phyloP scores from a whole-genome alignment of 2,113 vertebrate species.

The Laterallus jamaicensis region DNA sequence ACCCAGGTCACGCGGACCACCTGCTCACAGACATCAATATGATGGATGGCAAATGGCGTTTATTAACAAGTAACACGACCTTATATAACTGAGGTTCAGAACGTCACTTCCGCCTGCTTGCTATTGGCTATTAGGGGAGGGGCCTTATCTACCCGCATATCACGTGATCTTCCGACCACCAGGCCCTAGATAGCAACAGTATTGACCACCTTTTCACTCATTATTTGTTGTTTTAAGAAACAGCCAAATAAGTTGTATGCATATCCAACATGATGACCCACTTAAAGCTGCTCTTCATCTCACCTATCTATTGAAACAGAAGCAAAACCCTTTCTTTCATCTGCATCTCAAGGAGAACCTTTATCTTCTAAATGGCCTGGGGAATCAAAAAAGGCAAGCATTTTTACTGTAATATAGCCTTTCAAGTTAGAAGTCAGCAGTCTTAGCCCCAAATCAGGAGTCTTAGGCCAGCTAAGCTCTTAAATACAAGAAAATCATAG shows the following conservation, averaged over 20 bases:
- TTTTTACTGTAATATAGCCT: neutral
- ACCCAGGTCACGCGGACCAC: too few relatives aligned
- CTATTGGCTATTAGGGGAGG: too few relatives aligned
- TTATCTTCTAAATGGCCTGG: neutral
- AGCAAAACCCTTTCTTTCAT: neutral
- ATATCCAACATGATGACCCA: accelerated
- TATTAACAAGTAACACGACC: too few relatives aligned
- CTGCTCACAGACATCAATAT: too few relatives aligned
- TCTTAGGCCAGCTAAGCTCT: neutral
- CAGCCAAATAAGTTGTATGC: neutral
- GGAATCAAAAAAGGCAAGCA: neutral
- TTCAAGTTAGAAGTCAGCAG: neutral
- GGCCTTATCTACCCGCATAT: too few relatives aligned
- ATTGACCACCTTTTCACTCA: neutral
- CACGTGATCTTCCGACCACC: too few relatives aligned
- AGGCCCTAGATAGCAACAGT: too few relatives aligned
- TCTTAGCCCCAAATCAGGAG: neutral
- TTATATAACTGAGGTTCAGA: too few relatives aligned
- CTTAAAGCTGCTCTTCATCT: neutral
- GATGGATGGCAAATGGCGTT: too few relatives aligned
- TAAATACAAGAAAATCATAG: neutral
- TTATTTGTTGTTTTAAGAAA: neutral
- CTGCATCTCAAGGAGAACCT: neutral
- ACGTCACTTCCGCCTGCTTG: too few relatives aligned
- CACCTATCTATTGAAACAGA: neutral